Base-by-base conservation (phyloP, 2,113 vertebrate genomes). In the Antigone vipio region DNA sequence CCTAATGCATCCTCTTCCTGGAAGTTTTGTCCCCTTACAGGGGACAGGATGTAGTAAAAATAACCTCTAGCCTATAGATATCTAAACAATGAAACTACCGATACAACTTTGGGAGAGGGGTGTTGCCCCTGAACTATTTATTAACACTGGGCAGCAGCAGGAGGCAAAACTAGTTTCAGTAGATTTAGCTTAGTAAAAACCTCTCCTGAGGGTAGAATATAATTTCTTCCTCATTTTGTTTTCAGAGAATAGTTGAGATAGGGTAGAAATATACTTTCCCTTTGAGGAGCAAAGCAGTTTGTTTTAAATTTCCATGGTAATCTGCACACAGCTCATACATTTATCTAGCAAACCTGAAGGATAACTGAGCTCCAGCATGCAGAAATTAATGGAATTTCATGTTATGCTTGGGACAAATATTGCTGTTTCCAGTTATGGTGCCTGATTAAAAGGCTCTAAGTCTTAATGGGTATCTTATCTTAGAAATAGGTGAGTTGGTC, bases 1-100 rank as follows among this genome's bases (percentile, higher is more conserved):
- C 49, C 80, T 78, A 89, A 78, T 62, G 62, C 56, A 82, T 94
- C 86, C 91, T 93, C 62, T 96, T 95, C 94, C 95, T 94, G 94
- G 13, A 42, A 34, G 40, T 64, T 91, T 87, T 87, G 60, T 91
- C 80, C 32, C 32, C 52, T 85, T 29, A 16, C 49, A 91, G 91
- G 75, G 92, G 73, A 87, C 80, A 94, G 92, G 94, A 97, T 96
- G 71, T 84, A n/a, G 64, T 87, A 96, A 93, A 97, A 93, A 93
- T 96, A 96, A 52, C 45, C 19, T 93, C 56, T 3, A 92, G 60
- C 72, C 64, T 92, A 96, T 88, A 85, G 93, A 94, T 87, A 87
- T 23, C 56, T 73, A 82, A 96, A 96, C 93, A 94, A 92, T 91
- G 85, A 88, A 88, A 53, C 40, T 85, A 56, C 38, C 3, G 3